phyloP scores from a whole-genome alignment of 2,797 vertebrate genomes.

The Antrozous pallidus region DNA sequence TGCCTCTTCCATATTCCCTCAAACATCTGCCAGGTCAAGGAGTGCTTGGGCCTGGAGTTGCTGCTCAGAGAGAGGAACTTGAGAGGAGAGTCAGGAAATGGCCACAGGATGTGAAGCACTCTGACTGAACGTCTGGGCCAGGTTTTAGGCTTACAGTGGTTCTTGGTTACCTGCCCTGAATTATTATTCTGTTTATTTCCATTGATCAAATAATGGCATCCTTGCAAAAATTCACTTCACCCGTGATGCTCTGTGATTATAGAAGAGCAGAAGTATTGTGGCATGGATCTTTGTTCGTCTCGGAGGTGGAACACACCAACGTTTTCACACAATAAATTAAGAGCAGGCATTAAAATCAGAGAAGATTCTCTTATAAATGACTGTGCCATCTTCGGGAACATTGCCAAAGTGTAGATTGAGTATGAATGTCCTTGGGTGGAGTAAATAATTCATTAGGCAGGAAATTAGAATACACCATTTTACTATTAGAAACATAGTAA shows the following conservation, averaged over 20 bases:
- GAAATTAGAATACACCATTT: constrained; percentile 45
- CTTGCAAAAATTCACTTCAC: not conserved
- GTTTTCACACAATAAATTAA: constrained; percentile 10
- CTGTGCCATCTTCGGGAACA: not conserved
- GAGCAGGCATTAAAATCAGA: not conserved
- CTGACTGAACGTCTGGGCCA: not conserved
- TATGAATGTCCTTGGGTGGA: constrained; percentile 3
- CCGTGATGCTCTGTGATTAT: not conserved
- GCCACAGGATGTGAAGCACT: not conserved
- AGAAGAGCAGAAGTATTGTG: not conserved
- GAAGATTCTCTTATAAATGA: constrained; percentile 13
- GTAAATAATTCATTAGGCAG: constrained; percentile 64
- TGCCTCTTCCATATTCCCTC: not conserved
- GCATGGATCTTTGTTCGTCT: not conserved
- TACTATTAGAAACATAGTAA: constrained; percentile 35
- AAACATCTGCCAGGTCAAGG: not conserved
- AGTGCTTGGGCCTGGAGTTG: not conserved
- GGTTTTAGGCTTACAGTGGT: not conserved
- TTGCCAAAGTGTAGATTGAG: not conserved
- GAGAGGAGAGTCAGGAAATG: not conserved
- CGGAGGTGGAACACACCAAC: not conserved
- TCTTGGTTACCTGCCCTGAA: not conserved
- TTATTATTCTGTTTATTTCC: not conserved
- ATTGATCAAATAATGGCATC: not conserved
- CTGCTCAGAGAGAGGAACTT: not conserved